These are phyloP conservation scores for Bombyx huttoni DNA, from an alignment of 2,888 invertebrate genomes.

Conservation along the genomic window DNA sequence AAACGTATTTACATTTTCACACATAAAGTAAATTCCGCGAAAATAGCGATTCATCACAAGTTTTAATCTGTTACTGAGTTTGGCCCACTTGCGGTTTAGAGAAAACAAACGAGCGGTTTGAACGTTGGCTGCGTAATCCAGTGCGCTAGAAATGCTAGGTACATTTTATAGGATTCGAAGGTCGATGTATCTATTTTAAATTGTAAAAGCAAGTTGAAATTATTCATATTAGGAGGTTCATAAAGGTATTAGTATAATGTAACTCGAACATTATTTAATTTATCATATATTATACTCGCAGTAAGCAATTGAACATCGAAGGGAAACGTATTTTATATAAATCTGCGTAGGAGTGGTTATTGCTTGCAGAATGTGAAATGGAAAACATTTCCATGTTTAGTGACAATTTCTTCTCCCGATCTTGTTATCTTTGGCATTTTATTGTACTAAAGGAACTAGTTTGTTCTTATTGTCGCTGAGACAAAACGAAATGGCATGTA, in stretches of 20 bases:
- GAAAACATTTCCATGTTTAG: not conserved
- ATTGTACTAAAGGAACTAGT: not conserved
- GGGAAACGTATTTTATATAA: not conserved
- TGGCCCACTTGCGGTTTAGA: conserved; percentile 43
- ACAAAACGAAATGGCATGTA: not conserved
- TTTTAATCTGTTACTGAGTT: conserved; percentile 65
- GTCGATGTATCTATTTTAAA: no score
- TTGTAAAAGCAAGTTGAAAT: no score
- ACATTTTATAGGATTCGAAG: no score
- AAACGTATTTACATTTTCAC: conserved; percentile 65
- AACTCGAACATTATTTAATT: no score
- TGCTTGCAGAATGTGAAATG: not conserved
- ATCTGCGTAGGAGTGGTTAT: not conserved
- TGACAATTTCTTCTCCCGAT: not conserved
- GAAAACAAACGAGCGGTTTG: conserved; percentile 1
- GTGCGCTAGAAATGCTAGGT: no score
- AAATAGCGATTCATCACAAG: conserved; percentile 67
- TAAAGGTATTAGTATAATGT: no score
- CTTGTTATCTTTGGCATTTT: not conserved
- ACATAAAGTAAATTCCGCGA: conserved; percentile 63
- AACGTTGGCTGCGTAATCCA: not conserved
- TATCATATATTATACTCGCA: no score
- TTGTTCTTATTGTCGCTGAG: not conserved
- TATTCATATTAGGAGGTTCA: no score
- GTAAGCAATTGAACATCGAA: not conserved